phyloP scores from a whole-genome alignment of 2,797 vertebrate species.

The Chaenodraco wilsoni region DNA sequence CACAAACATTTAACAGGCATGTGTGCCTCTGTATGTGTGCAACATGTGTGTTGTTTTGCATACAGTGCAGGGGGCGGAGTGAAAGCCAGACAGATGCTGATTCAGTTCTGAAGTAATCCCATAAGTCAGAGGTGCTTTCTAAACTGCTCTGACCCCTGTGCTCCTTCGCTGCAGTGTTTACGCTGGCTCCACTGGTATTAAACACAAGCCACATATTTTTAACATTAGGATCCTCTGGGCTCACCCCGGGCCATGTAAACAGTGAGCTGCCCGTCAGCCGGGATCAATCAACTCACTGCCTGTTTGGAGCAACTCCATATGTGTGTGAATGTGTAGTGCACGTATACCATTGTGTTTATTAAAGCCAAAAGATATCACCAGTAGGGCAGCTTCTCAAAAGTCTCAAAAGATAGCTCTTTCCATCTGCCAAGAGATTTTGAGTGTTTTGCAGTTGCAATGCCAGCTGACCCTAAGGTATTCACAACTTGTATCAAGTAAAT shows the following conservation, averaged over 20 bases:
- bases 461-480: constrained; percentile 2
- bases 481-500: too few species aligned
- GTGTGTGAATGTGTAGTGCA: constrained; percentile 36
- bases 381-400: constrained; percentile 21
- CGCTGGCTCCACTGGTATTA: constrained; percentile 69
- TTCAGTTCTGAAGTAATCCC: constrained; percentile 61
- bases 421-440: constrained; percentile 1
- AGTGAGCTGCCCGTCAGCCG: constrained; percentile 65
- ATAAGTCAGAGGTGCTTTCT: constrained; percentile 69
- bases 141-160: constrained; percentile 74
- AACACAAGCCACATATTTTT: constrained; percentile 81
- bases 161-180: constrained; percentile 73
- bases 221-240: constrained; percentile 74
- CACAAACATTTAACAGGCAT: constrained; percentile 14
- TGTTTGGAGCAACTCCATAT: constrained; percentile 78
- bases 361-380: constrained; percentile 41
- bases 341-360: constrained; percentile 46
- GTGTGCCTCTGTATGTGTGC: not conserved
- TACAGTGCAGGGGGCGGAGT: constrained; percentile 25
- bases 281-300: constrained; percentile 77
- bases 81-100: constrained; percentile 47
- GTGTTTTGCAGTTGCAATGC: constrained; percentile 23
- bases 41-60: constrained; percentile 30
- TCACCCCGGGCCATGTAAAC: constrained; percentile 72
- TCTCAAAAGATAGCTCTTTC: constrained; percentile 12